phyloP scores from a whole-genome alignment of 2,888 invertebrate species.

The Trissoscelio sp. region DNA sequence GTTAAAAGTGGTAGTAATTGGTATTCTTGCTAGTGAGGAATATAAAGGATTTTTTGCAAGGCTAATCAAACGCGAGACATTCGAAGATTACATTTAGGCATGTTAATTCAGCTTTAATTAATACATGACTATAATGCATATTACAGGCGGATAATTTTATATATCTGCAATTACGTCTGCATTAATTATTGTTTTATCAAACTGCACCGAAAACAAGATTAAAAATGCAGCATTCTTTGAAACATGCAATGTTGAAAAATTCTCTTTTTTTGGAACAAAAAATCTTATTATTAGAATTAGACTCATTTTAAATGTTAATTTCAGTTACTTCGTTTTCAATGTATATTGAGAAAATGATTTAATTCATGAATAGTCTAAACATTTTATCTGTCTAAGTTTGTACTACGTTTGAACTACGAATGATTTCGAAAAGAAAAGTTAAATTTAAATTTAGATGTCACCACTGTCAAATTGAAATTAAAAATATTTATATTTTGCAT shows the following conservation, averaged over 20 bases:
- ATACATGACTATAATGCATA: conserved; percentile 5
- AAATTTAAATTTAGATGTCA: too few species aligned
- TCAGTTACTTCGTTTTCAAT: not conserved
- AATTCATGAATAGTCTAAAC: not conserved
- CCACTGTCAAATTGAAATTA: too few species aligned
- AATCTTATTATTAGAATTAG: not conserved
- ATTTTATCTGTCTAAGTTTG: too few species aligned
- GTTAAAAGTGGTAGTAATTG: too few species aligned
- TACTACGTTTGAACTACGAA: too few species aligned
- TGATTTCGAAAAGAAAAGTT: too few species aligned
- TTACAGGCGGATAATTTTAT: conserved; percentile 4
- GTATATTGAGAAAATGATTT: not conserved
- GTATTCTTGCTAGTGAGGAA: conserved; percentile 1
- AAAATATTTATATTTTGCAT: too few species aligned
- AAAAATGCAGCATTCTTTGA: not conserved
- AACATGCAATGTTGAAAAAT: not conserved
- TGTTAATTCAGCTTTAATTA: conserved; percentile 14
- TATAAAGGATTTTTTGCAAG: not conserved
- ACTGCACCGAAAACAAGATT: not conserved
- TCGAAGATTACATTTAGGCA: conserved; percentile 3
- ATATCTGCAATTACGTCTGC: conserved; percentile 6
- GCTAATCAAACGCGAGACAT: conserved; percentile 2
- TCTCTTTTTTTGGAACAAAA: not conserved
- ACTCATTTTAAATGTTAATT: not conserved
- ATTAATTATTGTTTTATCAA: conserved; percentile 4